phyloP scores from a whole-genome alignment of 1,140 invertebrate species.

The Solenopsis fugax region DNA sequence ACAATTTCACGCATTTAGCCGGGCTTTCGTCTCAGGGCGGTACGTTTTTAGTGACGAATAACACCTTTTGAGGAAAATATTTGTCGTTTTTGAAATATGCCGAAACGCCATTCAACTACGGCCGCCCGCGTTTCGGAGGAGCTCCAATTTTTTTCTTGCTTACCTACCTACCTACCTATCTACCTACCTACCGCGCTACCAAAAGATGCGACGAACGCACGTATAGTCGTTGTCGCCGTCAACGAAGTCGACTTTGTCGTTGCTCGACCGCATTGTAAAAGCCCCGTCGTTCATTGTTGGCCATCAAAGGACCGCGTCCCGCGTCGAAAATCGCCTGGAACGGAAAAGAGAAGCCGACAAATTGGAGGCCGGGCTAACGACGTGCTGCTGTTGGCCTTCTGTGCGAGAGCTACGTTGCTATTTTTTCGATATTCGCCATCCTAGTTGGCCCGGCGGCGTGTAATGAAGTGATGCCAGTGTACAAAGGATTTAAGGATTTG shows the following conservation, averaged over 20 bases:
- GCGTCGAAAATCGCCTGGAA: conserved; percentile 55
- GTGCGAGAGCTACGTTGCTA: background rate
- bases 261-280: conserved; percentile 34
- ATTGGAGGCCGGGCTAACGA: conserved; percentile 52
- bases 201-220: conserved; percentile 42
- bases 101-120: conserved; percentile 43
- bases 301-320: conserved; percentile 35
- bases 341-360: conserved; percentile 56
- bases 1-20: conserved; percentile 34
- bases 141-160: conserved; percentile 50
- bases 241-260: conserved; percentile 42
- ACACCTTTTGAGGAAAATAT: conserved; percentile 44
- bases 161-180: conserved; percentile 4
- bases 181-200: conserved; percentile 28
- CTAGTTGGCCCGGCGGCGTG: background rate
- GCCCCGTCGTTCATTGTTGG: conserved; percentile 50
- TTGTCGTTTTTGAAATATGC: conserved; percentile 54
- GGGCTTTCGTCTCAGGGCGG: background rate
- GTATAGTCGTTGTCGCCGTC: background rate
- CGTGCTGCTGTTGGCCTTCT: conserved; percentile 22
- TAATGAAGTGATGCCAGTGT: conserved; percentile 9
- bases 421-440: conserved; percentile 38
- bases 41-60: conserved; percentile 26
- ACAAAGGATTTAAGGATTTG: conserved; percentile 16
- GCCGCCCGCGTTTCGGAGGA: conserved; percentile 13